Percentiles rank a stretch among this genome's conserved stretches.
Conservation (phyloP, 2,888 invertebrate species). For the Cacoxenus indagator region DNA sequence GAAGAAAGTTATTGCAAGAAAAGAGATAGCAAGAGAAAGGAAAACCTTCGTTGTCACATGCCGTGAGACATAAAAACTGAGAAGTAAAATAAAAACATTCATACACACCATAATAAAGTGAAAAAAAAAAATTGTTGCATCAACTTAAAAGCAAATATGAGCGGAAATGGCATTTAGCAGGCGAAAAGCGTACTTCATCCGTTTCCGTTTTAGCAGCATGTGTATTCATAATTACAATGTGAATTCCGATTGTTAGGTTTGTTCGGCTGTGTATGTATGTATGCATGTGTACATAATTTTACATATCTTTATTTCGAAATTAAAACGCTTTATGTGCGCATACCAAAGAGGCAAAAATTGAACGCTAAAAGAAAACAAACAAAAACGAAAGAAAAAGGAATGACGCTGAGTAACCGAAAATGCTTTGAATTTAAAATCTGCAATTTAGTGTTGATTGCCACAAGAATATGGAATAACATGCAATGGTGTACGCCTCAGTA, state of each 20-base stretch:
- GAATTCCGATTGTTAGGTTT: neutral
- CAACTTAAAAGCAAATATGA: conserved; percentile 13
- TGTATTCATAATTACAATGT: neutral
- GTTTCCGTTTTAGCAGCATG: neutral
- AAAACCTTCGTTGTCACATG: conserved; percentile 49
- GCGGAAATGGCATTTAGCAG: conserved; percentile 53
- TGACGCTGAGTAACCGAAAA: conserved; percentile 29
- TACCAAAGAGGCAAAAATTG: conserved; percentile 24
- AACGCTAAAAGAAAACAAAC: neutral
- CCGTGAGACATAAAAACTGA: conserved; percentile 43
- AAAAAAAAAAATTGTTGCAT: conserved; percentile 10
- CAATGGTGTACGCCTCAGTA: conserved; percentile 3
- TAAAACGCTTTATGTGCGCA: conserved; percentile 56
- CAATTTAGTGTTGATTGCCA: conserved; percentile 63
- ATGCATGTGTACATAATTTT: conserved; percentile 61
- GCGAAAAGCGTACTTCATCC: conserved; percentile 32
- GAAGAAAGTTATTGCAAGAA: neutral
- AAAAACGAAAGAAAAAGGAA: neutral
- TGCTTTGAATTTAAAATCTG: conserved; percentile 65
- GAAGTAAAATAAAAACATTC: conserved; percentile 32
- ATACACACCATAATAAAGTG: neutral
- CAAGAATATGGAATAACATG: conserved; percentile 30
- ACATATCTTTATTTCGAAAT: conserved; percentile 58
- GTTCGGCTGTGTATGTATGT: neutral
- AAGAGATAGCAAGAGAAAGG: neutral